Base-by-base conservation (phyloP, 2,113 vertebrate genomes). In the Hippopotamus amphibius region DNA sequence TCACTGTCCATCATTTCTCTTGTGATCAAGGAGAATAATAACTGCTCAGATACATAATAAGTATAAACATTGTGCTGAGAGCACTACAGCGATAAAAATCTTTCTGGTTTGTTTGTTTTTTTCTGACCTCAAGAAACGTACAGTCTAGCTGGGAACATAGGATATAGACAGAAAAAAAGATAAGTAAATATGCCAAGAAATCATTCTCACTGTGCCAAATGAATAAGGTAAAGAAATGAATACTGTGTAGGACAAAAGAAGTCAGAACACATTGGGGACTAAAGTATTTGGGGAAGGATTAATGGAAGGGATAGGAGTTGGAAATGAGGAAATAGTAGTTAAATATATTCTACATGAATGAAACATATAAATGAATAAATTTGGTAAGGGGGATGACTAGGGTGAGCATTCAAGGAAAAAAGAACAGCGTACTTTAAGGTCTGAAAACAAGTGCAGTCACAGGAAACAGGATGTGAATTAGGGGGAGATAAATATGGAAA, bases 331-430 rank as follows among this genome's bases (percentile, higher is more conserved):
- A 53, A 83, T 53, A 61, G 30, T 48, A 66, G 72, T 50, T 77
- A 57, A 80, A 92, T 28, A 69, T 43, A 53, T 87, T 89, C 59
- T 81, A 6, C 71, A 83, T 41, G 21, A 88, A 24, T n/a, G 12
- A 93, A 93, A 95, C 15, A 8, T 53, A 79, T 19, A 66, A 79
- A 88, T 66, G 19, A 96, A 66, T 68, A 55, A 7, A 92, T 33
- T 71, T 72, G 4, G 19, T 55, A 80, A 55, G 16, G 37, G 3
- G 1, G 0, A n/a, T 76, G 12, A 79, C 10, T 37, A 4, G 17
- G 21, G 3, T 22, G 14, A 17, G 17, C 21, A 19, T 48, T 82
- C 37, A 91, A 95, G 10, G 13, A 21, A 77, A 41, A 95, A 88
- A 69, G 7, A 22, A 41, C 5, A 37, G 0, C 3, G 17, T 48